phyloP scores from a whole-genome alignment of 53 echinoderm and acorn worm genomes.

The Hippasteria phrygiana region DNA sequence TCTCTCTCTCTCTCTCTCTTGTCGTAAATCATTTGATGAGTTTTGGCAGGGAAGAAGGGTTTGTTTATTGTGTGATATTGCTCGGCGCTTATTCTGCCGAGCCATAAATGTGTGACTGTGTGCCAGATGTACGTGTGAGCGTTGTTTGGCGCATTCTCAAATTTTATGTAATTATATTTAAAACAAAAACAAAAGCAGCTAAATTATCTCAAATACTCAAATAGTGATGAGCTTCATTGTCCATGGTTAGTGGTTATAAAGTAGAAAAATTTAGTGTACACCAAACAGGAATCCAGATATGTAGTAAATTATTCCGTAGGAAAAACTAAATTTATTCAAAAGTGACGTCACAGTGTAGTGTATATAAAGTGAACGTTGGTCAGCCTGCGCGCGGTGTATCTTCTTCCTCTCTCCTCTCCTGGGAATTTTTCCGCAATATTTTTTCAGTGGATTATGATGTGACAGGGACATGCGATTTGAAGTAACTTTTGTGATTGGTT shows the following conservation, averaged over 20 bases:
- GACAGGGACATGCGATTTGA: background rate
- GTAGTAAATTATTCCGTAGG: slow-evolving; percentile 26
- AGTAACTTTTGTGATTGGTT: background rate
- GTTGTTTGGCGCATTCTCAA: background rate
- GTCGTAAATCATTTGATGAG: background rate
- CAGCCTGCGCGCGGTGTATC: background rate
- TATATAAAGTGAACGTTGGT: background rate
- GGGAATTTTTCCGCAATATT: slow-evolving; percentile 11
- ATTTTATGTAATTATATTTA: background rate
- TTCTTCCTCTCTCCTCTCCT: too few species aligned
- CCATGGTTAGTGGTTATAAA: background rate
- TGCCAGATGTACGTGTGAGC: slow-evolving; percentile 3
- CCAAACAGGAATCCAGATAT: background rate
- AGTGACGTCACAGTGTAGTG: slow-evolving; percentile 24
- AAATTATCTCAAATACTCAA: background rate
- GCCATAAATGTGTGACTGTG: slow-evolving; percentile 31
- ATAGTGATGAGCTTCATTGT: slow-evolving; percentile 28
- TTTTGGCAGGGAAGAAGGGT: background rate
- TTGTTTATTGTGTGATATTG: slow-evolving; percentile 23
- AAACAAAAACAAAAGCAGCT: slow-evolving; percentile 9
- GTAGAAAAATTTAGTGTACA: slow-evolving; percentile 21
- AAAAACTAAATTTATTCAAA: background rate
- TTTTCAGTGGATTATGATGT: background rate
- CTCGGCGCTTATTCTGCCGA: background rate
- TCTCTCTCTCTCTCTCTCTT: too few species aligned